Conservation (phyloP, 2,113 vertebrate species). For the Acrocephalus arundinaceus region DNA sequence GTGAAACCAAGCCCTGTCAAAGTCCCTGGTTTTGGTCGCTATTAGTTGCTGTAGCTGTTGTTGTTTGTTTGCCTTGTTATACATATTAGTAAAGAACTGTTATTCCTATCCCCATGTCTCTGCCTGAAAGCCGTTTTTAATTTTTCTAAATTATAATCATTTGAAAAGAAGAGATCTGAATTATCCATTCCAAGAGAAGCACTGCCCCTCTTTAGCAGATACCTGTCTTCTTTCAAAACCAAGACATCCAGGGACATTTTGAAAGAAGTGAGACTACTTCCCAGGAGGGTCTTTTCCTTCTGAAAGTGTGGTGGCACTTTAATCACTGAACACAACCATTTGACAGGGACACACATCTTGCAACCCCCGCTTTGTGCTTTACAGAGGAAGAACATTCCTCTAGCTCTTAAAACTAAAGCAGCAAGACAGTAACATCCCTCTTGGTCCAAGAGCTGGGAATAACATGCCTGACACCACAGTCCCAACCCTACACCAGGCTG, state of each 20-base stretch:
- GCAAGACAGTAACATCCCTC: neutral
- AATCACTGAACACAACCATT: neutral
- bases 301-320: neutral
- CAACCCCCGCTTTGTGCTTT: accelerated
- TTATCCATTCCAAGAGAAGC: too few species aligned
- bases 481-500: neutral
- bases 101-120: too few species aligned
- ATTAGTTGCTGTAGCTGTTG: too few species aligned
- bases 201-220: too few species aligned
- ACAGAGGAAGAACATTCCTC: neutral
- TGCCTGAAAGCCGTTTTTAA: too few species aligned
- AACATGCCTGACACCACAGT: accelerated
- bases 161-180: too few species aligned
- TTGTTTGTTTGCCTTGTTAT: too few species aligned
- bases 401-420: neutral
- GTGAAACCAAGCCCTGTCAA: too few species aligned
- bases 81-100: too few species aligned
- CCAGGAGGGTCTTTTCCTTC: neutral
- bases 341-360: neutral
- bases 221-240: too few species aligned
- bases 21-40: too few species aligned
- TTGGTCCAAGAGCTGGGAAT: neutral
- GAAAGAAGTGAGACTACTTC: neutral
- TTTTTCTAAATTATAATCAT: too few species aligned
- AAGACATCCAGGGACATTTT: neutral